These are phyloP conservation scores for Eudasyphora cyanicolor DNA, from an alignment of 2,888 invertebrate genomes.

Conservation along the genomic window DNA sequence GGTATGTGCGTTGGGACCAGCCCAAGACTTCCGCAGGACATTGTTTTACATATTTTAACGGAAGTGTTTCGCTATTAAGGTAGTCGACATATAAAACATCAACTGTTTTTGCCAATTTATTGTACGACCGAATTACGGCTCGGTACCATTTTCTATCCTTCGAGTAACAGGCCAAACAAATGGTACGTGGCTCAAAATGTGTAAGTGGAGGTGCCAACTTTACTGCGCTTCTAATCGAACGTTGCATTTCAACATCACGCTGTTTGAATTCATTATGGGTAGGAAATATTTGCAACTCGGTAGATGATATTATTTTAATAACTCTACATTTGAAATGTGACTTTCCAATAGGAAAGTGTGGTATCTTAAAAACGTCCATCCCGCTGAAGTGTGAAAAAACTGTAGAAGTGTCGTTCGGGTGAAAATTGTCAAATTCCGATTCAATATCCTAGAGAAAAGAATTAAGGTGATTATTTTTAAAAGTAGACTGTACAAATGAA, in stretches of 20 bases:
- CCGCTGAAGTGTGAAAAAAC: slow-evolving; percentile 71
- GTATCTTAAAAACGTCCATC: slow-evolving; percentile 70
- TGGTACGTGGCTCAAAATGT: slow-evolving; percentile 75
- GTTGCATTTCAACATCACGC: slow-evolving; percentile 81
- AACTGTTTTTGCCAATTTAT: slow-evolving; percentile 79
- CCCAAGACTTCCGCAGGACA: slow-evolving; percentile 81
- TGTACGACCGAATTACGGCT: slow-evolving; percentile 83
- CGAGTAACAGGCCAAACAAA: slow-evolving; percentile 84
- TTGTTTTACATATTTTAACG: slow-evolving; percentile 80
- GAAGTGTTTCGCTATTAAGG: slow-evolving; percentile 84
- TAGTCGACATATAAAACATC: slow-evolving; percentile 88
- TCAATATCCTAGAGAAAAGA: slow-evolving; percentile 62
- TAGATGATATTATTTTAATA: slow-evolving; percentile 71
- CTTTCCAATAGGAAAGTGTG: slow-evolving; percentile 71
- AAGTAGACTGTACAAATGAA: not conserved
- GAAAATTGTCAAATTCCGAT: slow-evolving; percentile 68
- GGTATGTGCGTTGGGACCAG: slow-evolving; percentile 81
- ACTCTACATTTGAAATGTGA: slow-evolving; percentile 74
- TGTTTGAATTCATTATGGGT: slow-evolving; percentile 77
- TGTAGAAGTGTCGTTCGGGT: slow-evolving; percentile 75
- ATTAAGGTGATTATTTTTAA: slow-evolving; percentile 50
- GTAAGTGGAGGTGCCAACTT: slow-evolving; percentile 79
- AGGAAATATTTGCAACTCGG: slow-evolving; percentile 74
- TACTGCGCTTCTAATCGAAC: slow-evolving; percentile 81
- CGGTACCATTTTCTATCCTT: slow-evolving; percentile 87